Conservation (phyloP, 2,888 invertebrate species). For the Nomada fabriciana region DNA sequence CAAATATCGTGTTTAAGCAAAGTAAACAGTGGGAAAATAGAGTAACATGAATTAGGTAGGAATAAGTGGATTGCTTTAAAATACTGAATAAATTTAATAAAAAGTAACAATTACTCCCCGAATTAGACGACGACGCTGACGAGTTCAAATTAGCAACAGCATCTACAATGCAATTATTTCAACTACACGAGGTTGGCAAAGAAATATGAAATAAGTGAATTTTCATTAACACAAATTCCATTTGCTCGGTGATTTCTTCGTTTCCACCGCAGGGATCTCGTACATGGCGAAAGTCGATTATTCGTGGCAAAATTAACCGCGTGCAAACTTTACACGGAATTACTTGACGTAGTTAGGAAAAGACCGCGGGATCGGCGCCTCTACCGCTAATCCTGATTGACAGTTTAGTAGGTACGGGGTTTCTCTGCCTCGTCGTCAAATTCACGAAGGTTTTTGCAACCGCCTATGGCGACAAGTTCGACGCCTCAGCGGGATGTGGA, state of each 20-base stretch:
- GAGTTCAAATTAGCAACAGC: background rate
- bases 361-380: constrained; percentile 25
- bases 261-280: background rate
- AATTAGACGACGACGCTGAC: background rate
- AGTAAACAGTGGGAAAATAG: no score
- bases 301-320: constrained; percentile 31
- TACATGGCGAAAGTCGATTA: constrained; percentile 17
- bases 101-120: no score
- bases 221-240: background rate
- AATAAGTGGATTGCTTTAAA: no score
- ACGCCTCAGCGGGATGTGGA: constrained; percentile 51
- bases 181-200: background rate
- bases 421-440: constrained; percentile 33
- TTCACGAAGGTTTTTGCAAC: constrained; percentile 50
- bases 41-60: no score
- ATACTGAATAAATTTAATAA: no score
- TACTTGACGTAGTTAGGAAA: constrained; percentile 40
- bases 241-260: background rate
- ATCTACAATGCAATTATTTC: no score
- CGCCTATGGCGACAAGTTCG: constrained; percentile 65
- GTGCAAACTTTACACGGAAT: constrained; percentile 37
- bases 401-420: constrained; percentile 58
- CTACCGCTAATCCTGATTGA: constrained; percentile 67
- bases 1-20: no score
- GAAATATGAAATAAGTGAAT: background rate